Evolutionary conservation across 2,888 invertebrate species (phyloP), one percentile per base, ranked within the genome.

Genomic region (Phyllotreta striolata): DNA sequence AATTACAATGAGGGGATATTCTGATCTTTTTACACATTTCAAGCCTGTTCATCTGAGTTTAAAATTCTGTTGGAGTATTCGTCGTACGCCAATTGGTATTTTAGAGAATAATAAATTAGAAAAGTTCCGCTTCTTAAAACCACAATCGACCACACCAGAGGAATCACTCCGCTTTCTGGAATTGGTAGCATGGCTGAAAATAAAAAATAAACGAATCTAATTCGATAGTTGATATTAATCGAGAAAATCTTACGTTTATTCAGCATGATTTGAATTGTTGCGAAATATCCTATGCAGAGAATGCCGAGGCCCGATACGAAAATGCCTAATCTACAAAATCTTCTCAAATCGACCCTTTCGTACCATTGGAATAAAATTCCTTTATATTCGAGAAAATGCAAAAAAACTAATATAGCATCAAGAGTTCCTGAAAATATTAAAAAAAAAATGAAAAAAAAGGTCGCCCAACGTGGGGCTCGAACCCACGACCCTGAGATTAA

Each of bases 401-500:
- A 47, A 54, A 73, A 74, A 38, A 69, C 66, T n/a, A 69, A 62
- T 35, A 74, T 62, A 5, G 64, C 66, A 63, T 69, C 73, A 8
- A 73, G 64, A 5, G 72, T 41, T 12, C 74, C 77, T 77, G 64
- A 64, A 74, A 74, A 59, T 6, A 52, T 44, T 9, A 12, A 10
- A 35, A 1, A 2, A 35, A 52, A 38, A 52, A n/a, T 38, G 38
- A 12, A 8, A 55, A 67, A 63, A 64, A 62, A 7, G 12, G 8
- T 49, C 80, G 83, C 84, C 84, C 84, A 83, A 84, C 83, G 84
- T 84, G 84, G 84, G 84, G 84, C 84, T 84, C 85, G 84, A 84
- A 84, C 84, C 84, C 84, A 84, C 84, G 84, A 84, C 84, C 84
- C 84, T 82, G 83, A 83, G 84, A 83, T 84, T 84, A 84, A 84